phyloP scores from a whole-genome alignment of 2,888 invertebrate species.

The Timandra comae region DNA sequence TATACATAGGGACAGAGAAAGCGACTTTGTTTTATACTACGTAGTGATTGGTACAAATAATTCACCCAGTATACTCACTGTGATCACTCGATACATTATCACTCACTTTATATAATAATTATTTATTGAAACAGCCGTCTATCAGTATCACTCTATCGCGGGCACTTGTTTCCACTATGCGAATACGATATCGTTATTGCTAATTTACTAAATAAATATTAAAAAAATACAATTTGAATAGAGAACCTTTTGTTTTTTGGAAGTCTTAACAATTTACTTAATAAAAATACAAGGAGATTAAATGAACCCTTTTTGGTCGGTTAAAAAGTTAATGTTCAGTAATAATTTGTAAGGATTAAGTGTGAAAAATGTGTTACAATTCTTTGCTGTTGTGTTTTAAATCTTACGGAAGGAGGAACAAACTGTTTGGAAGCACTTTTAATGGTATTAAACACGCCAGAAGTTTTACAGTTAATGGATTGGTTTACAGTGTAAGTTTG shows the following conservation, averaged over 20 bases:
- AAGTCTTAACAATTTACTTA: no score
- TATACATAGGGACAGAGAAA: no score
- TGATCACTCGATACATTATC: conserved; percentile 34
- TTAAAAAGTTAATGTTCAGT: no score
- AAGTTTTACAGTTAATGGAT: conserved; percentile 46
- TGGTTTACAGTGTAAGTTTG: conserved; percentile 41
- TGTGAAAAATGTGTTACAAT: conserved; percentile 46
- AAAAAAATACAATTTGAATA: no score
- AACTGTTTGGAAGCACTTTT: conserved; percentile 19
- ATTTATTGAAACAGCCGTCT: conserved; percentile 31
- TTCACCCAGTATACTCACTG: no score
- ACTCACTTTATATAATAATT: conserved; percentile 24
- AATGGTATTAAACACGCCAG: conserved; percentile 28
- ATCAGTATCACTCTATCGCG: conserved; percentile 19
- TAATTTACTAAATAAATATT: conserved; percentile 3
- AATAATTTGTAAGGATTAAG: no score
- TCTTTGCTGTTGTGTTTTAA: conserved; percentile 34
- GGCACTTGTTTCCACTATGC: conserved; percentile 26
- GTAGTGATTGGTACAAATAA: no score
- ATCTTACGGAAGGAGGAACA: conserved; percentile 28
- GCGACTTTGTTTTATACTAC: no score
- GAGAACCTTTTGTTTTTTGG: no score
- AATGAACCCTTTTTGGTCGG: no score
- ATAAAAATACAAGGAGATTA: no score
- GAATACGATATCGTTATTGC: conserved; percentile 4